Conservation (phyloP, 2,113 vertebrate genomes). For the Zosterops borbonicus region DNA sequence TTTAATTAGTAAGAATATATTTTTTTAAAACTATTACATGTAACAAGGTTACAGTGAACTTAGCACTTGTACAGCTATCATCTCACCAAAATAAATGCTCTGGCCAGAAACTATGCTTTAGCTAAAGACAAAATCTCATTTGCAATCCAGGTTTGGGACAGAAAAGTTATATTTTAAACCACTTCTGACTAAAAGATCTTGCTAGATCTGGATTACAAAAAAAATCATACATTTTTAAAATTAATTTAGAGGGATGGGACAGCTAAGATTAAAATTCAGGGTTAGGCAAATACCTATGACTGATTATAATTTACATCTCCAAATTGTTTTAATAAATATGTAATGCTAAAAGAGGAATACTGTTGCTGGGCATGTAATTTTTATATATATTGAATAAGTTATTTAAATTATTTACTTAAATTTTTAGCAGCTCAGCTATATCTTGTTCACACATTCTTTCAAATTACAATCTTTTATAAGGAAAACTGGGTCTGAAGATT, state of each 20-base stretch:
- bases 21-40: background rate
- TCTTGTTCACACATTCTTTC: background rate
- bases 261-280: slow-evolving; percentile 62
- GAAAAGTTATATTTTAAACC: slow-evolving; percentile 27
- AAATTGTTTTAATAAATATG: slow-evolving; percentile 62
- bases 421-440: background rate
- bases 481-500: background rate
- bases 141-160: background rate
- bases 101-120: background rate
- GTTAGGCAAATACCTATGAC: background rate
- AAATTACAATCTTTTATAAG: background rate
- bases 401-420: slow-evolving; percentile 25
- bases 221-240: slow-evolving; percentile 45
- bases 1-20: background rate
- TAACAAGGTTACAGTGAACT: background rate
- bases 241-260: slow-evolving; percentile 27
- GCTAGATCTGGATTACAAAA: background rate
- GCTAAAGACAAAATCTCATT: background rate
- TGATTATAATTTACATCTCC: slow-evolving; percentile 52
- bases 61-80: background rate
- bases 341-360: background rate
- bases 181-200: slow-evolving; percentile 19
- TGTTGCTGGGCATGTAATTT: slow-evolving; percentile 31
- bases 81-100: background rate
- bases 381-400: background rate